Evolutionary conservation across 2,888 invertebrate genomes (phyloP), one percentile per base, ranked within the genome.

Genomic region (Leucophenga montana): DNA sequence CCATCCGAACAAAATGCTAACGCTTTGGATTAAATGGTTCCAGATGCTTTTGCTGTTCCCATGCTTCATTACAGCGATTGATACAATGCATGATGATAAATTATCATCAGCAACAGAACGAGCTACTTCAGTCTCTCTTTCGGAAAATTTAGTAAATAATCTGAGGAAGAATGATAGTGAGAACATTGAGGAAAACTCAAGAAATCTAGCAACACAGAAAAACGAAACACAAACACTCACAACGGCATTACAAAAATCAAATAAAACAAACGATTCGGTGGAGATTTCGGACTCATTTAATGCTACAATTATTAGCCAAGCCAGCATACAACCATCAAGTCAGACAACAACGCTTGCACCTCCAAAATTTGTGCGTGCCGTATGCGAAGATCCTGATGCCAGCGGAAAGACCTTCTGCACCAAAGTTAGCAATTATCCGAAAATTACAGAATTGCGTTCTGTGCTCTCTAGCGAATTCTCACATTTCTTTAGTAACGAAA

Each of bases 361-460:
- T 11, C 5, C 18, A 16, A 54, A 54, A 46, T 27, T 39, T 5
- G 9, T 1, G 1, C 39, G 39, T 11, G 39, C 22, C 22, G 3
- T 76, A 62, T 85, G 85, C 46, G 74, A 75, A 0, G 84, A 76
- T 3, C 3, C 68, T 61, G 84, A 81, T 39, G 79, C 77, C 6
- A 69, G 72, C 39, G 75, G 75, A 62, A 76, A 85, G 18, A 87
- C 89, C 8, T 90, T 89, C 75, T 91, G 91, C 77, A 90, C 88
- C 66, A 78, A 88, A 27, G 85, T 89, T 14, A 87, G 86, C 39
- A 83, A 88, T 39, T 91, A 91, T 77, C 90, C 90, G 0, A 84
- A 85, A 27, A 22, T 80, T 9, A 76, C 85, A 0, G 79, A 86
- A 13, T 72, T 91, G 11, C 85, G 87, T 18, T 74, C 74, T 6